Evolutionary conservation across 2,113 vertebrate species (phyloP).

Genomic region (Sceloporus undulatus): DNA sequence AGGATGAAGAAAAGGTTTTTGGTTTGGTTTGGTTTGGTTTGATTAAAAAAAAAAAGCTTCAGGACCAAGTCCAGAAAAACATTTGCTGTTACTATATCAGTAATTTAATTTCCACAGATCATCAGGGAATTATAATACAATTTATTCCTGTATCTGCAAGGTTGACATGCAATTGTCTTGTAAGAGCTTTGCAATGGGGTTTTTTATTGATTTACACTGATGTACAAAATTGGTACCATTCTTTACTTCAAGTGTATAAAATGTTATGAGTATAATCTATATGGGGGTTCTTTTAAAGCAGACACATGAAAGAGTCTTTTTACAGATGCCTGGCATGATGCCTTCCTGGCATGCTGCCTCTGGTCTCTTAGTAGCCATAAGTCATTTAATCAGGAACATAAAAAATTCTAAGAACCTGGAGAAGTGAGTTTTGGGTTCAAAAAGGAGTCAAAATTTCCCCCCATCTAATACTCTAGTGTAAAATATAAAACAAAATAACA

Average conservation of each 20-base stretch:
- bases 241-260: background rate
- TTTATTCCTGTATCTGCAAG: background rate
- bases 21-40: slow-evolving; percentile 10
- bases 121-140: background rate
- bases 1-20: rapidly evolving
- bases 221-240: background rate
- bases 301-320: slow-evolving; percentile 1
- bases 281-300: background rate
- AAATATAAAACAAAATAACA: slow-evolving; percentile 13
- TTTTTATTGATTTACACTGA: background rate
- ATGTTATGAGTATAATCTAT: slow-evolving; percentile 6
- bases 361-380: background rate
- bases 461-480: background rate
- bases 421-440: rapidly evolving
- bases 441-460: slow-evolving; percentile 22
- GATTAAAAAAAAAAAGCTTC: background rate
- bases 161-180: background rate
- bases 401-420: background rate
- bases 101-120: slow-evolving; percentile 11
- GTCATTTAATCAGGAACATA: slow-evolving; percentile 20
- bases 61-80: slow-evolving; percentile 22
- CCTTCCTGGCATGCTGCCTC: slow-evolving; percentile 16
- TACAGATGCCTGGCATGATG: background rate
- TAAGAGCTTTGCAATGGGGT: background rate
- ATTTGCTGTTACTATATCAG: slow-evolving; percentile 18